phyloP scores from a whole-genome alignment of 1,140 invertebrate genomes.

The Condylostylus longicornis region DNA sequence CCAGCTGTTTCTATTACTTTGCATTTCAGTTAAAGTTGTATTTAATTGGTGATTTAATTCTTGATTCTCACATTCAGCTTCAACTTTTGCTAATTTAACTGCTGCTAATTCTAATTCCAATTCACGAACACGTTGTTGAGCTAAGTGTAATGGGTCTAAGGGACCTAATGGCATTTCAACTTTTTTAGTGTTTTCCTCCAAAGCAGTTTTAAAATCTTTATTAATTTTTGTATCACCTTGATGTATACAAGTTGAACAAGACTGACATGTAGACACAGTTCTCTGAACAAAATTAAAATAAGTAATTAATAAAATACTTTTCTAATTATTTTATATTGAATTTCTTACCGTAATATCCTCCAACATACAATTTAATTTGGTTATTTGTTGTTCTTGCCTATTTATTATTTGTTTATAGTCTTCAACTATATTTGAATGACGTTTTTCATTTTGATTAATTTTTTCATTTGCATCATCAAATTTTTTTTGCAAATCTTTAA shows the following conservation, averaged over 20 bases:
- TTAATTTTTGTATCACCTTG: conserved; percentile 23
- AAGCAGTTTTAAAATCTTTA: conserved; percentile 13
- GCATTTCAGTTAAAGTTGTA: conserved; percentile 62
- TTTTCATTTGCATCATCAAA: conserved; percentile 54
- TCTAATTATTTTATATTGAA: not conserved
- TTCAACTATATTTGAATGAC: conserved; percentile 61
- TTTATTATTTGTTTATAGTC: conserved; percentile 93
- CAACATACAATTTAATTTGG: conserved; percentile 41
- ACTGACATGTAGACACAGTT: conserved; percentile 40
- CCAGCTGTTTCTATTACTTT: conserved; percentile 52
- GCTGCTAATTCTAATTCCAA: conserved; percentile 90
- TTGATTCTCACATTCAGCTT: conserved; percentile 93
- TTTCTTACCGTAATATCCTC: conserved; percentile 41
- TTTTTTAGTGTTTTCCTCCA: conserved; percentile 8
- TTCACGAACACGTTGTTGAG: conserved; percentile 61
- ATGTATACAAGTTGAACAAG: conserved; percentile 33
- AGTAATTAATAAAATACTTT: no score
- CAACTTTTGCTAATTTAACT: conserved; percentile 90
- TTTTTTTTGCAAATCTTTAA: conserved; percentile 68
- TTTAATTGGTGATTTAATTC: conserved; percentile 86
- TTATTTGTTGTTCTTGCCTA: conserved; percentile 71
- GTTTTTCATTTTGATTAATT: conserved; percentile 53
- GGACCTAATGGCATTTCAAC: conserved; percentile 24
- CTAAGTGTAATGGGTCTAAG: conserved; percentile 25
- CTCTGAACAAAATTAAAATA: conserved; percentile 31